A percentile compares a stretch with the other conserved stretches of the same genome.
Evolutionary conservation across 2,113 vertebrate genomes (phyloP).

Genomic region (Onychostruthus taczanowskii): DNA sequence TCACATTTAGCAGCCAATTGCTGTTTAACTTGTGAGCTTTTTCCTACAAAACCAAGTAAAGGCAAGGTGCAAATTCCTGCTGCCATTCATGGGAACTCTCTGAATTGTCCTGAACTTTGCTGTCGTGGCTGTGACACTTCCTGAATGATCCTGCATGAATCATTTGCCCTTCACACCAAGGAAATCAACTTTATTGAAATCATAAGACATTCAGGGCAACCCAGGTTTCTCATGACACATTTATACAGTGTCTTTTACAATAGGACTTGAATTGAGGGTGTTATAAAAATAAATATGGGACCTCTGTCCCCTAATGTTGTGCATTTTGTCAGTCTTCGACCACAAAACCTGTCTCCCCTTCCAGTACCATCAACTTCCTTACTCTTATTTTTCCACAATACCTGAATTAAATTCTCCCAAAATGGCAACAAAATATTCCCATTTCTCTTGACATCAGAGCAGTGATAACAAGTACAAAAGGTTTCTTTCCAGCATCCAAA

Average conservation of each 20-base stretch:
- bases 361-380: not conserved
- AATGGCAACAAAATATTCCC: not conserved
- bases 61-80: not conserved
- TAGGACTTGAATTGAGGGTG: not conserved
- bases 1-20: not conserved
- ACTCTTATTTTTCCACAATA: not conserved
- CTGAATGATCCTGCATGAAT: not conserved
- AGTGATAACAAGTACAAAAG: not conserved
- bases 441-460: not conserved
- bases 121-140: not conserved
- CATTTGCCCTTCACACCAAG: not conserved
- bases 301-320: not conserved
- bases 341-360: not conserved
- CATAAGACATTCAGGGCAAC: not conserved
- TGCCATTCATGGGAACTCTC: not conserved
- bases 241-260: not conserved
- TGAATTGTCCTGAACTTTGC: not conserved
- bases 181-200: not conserved
- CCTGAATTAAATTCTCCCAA: not conserved
- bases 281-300: not conserved
- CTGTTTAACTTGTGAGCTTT: not conserved
- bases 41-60: not conserved
- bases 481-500: not conserved
- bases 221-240: not conserved
- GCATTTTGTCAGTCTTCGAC: not conserved